phyloP scores from a whole-genome alignment of 2,888 invertebrate species.

The Epinotia ramella region DNA sequence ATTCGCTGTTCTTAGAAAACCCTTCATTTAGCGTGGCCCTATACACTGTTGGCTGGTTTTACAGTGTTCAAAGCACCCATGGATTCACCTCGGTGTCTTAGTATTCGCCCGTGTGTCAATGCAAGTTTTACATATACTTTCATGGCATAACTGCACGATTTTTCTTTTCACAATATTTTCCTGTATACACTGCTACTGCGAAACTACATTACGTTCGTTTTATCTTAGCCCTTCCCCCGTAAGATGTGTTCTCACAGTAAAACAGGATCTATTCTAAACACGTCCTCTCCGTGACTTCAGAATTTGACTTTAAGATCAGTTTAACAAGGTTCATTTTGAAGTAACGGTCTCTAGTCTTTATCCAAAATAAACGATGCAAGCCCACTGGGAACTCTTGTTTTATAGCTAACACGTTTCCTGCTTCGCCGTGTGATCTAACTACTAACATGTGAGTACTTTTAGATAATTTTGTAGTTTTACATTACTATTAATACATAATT shows the following conservation, averaged over 20 bases:
- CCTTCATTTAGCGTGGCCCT: too few relatives aligned
- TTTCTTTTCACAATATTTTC: too few relatives aligned
- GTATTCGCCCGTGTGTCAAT: too few relatives aligned
- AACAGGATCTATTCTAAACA: conserved; percentile 4
- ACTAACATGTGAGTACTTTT: conserved; percentile 46
- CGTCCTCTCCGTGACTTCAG: not conserved
- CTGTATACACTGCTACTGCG: not conserved
- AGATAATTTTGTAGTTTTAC: not conserved
- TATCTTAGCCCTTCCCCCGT: not conserved
- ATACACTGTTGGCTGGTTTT: too few relatives aligned
- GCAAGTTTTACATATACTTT: too few relatives aligned
- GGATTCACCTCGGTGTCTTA: too few relatives aligned
- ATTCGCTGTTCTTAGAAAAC: too few relatives aligned
- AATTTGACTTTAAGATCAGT: not conserved
- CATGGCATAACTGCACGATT: too few relatives aligned
- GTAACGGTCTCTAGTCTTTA: not conserved
- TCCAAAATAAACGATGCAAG: conserved; percentile 12
- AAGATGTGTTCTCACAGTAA: not conserved
- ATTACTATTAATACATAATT: not conserved
- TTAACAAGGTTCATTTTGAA: not conserved
- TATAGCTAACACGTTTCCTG: conserved; percentile 44
- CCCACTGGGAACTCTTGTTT: conserved; percentile 35
- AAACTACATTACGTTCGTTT: not conserved
- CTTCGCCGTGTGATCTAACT: conserved; percentile 49
- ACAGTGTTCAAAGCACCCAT: too few relatives aligned